phyloP scores from a whole-genome alignment of 2,888 invertebrate species.

The Lithophane socia region DNA sequence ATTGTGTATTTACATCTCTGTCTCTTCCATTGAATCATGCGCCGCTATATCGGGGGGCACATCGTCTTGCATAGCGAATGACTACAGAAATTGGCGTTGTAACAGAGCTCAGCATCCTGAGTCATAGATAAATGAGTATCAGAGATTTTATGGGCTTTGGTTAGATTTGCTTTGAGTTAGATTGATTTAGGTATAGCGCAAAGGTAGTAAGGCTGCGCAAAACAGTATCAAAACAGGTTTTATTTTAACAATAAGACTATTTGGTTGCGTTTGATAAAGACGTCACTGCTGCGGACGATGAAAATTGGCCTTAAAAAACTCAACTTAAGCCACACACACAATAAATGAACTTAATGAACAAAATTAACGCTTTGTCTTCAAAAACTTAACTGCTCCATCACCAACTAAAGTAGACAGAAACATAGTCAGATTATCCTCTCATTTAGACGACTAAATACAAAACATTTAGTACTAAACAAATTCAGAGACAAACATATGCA shows the following conservation, averaged over 20 bases:
- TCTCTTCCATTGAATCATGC: conserved; percentile 56
- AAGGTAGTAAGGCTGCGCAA: background rate
- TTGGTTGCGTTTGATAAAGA: background rate
- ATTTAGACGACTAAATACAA: conserved; percentile 28
- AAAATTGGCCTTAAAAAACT: background rate
- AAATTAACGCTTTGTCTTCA: background rate
- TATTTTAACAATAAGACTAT: background rate
- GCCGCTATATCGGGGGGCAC: conserved; percentile 52
- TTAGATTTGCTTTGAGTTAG: conserved; percentile 49
- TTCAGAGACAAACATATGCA: conserved; percentile 52
- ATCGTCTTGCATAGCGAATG: conserved; percentile 82
- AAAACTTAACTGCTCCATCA: background rate
- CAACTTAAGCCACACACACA: background rate
- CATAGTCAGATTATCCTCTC: background rate
- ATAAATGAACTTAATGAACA: background rate
- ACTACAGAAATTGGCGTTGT: conserved; percentile 77
- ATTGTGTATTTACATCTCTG: background rate
- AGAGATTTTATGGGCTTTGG: conserved; percentile 51
- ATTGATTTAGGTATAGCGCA: conserved; percentile 24
- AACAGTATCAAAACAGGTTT: background rate
- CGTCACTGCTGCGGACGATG: background rate
- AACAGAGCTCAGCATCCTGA: conserved; percentile 61
- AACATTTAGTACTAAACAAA: conserved; percentile 42
- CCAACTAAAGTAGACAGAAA: background rate
- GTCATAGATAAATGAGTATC: conserved; percentile 65